A percentile compares a stretch with the other conserved stretches of the same genome.
phyloP scores from a whole-genome alignment of 2,888 invertebrate species.

The Argyresthia albistria region DNA sequence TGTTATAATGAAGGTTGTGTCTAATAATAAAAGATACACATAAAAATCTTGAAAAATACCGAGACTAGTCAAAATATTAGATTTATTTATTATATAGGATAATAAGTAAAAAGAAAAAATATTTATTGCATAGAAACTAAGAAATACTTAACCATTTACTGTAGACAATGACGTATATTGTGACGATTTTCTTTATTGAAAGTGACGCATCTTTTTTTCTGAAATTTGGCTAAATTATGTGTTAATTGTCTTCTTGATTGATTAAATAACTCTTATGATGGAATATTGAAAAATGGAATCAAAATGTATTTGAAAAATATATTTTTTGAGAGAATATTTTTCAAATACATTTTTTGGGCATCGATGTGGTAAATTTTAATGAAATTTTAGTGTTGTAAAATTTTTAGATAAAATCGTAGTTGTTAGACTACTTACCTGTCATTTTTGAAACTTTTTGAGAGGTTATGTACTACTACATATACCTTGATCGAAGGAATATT shows the following conservation, averaged over 20 bases:
- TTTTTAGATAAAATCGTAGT: conserved; percentile 2
- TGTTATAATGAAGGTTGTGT: conserved; percentile 66
- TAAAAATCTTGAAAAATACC: conserved; percentile 39
- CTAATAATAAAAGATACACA: conserved; percentile 58
- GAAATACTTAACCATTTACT: conserved; percentile 61
- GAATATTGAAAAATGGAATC: background rate
- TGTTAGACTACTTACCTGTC: conserved; percentile 19
- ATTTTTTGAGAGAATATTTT: background rate
- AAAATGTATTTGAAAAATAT: background rate
- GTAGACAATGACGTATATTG: conserved; percentile 25
- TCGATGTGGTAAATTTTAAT: background rate
- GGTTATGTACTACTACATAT: conserved; percentile 24
- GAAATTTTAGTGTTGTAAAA: conserved; percentile 5
- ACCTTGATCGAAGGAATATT: conserved; percentile 42
- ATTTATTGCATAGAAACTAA: conserved; percentile 61
- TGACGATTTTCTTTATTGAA: conserved; percentile 2
- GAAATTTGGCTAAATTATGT: background rate
- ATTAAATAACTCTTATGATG: background rate
- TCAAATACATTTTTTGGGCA: background rate
- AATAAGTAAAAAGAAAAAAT: conserved; percentile 63
- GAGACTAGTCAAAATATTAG: conserved; percentile 53
- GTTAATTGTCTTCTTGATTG: background rate
- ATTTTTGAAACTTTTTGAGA: conserved; percentile 62
- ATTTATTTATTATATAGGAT: conserved; percentile 57
- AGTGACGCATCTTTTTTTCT: background rate